Conservation (phyloP, 2,888 invertebrate species). For the Napeogenes inachia region DNA sequence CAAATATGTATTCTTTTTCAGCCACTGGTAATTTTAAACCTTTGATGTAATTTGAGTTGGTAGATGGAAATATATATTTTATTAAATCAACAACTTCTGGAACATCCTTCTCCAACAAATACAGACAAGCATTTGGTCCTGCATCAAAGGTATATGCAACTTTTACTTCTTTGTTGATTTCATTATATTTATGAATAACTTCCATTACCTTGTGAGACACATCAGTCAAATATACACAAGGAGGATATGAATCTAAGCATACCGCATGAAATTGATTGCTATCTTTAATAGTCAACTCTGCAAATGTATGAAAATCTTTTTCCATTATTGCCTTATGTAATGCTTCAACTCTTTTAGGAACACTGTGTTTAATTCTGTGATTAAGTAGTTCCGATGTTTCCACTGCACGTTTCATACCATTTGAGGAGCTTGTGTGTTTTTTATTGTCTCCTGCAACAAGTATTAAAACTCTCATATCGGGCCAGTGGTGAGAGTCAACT, state of each 20-base stretch:
- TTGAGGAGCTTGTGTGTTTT: constrained; percentile 91
- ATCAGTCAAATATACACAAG: constrained; percentile 94
- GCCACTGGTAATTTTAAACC: constrained; percentile 42
- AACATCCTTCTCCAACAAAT: constrained; percentile 86
- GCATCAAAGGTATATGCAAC: constrained; percentile 99
- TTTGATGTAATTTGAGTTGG: constrained; percentile 53
- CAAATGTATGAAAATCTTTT: constrained; percentile 89
- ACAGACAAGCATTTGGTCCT: constrained; percentile 97
- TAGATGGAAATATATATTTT: constrained; percentile 83
- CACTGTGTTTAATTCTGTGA: constrained; percentile 83
- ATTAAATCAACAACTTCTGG: constrained; percentile 82
- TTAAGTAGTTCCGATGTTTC: constrained; percentile 90
- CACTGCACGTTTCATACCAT: constrained; percentile 90
- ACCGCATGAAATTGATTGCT: constrained; percentile 98
- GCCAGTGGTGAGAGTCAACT: constrained; percentile 88
- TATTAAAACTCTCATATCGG: constrained; percentile 91
- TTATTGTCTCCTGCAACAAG: constrained; percentile 90
- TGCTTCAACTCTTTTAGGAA: constrained; percentile 81
- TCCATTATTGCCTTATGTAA: constrained; percentile 78
- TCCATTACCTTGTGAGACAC: constrained; percentile 87
- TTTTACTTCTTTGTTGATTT: constrained; percentile 78
- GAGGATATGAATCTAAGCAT: constrained; percentile 95
- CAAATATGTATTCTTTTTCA: constrained; percentile 39
- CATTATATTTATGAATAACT: constrained; percentile 90
- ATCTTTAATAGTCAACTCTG: constrained; percentile 97